A percentile compares a stretch with the other conserved stretches of the same genome.
These are phyloP conservation scores for Athalia cordata DNA, from an alignment of 2,888 invertebrate species.

Conservation along the genomic window DNA sequence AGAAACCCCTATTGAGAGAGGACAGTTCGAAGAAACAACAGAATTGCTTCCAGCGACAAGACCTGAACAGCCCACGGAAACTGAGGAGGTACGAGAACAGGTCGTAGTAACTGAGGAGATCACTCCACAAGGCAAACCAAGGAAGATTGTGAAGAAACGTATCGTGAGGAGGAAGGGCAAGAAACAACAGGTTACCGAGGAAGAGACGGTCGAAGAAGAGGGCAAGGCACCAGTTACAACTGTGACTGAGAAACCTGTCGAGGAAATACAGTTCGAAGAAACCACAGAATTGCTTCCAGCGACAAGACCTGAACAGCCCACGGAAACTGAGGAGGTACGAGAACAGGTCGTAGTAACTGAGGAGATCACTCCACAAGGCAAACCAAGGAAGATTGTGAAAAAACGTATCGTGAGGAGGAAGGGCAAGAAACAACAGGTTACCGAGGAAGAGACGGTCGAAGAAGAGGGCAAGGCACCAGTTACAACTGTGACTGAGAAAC, in stretches of 20 bases:
- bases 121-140: conserved; percentile 64
- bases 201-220: conserved; percentile 72
- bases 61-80: conserved; percentile 58
- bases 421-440: too few relatives aligned
- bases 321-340: conserved; percentile 66
- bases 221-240: conserved; percentile 67
- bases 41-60: conserved; percentile 52
- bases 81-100: conserved; percentile 71
- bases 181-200: conserved; percentile 74
- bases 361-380: conserved; percentile 63
- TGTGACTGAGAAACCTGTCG: conserved; percentile 53
- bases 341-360: conserved; percentile 71
- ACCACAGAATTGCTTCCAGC: conserved; percentile 50
- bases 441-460: too few relatives aligned
- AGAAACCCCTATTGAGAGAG: conserved; percentile 48
- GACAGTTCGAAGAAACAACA: conserved; percentile 52
- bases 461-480: not conserved
- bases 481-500: conserved; percentile 54
- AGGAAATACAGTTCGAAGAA: conserved; percentile 53
- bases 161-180: conserved; percentile 73
- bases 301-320: conserved; percentile 60
- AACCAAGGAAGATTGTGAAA: too few relatives aligned
- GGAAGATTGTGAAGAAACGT: conserved; percentile 71
- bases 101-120: conserved; percentile 68
- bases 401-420: too few relatives aligned